A percentile compares a stretch with the other conserved stretches of the same genome.
These are phyloP conservation scores for Poeciliopsis retropinna DNA, from an alignment of 2,113 vertebrate genomes.

Conservation along the genomic window DNA sequence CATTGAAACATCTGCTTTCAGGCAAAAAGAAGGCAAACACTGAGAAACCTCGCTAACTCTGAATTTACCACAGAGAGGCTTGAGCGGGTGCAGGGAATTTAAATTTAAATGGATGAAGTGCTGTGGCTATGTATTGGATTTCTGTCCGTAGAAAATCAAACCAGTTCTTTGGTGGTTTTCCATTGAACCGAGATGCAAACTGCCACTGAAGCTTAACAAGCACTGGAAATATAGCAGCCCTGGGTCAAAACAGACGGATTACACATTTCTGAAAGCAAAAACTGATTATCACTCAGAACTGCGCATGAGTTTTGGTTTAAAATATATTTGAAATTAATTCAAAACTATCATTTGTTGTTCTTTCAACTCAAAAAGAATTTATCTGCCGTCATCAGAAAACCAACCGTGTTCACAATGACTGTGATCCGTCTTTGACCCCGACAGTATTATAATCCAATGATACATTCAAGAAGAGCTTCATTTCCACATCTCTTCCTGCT, in stretches of 20 bases:
- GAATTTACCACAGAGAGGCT: neutral
- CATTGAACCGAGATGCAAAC: neutral
- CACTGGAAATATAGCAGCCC: neutral
- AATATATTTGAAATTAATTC: neutral
- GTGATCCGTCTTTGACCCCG: neutral
- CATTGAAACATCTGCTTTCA: neutral
- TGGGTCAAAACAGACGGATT: neutral
- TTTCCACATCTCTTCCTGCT: neutral
- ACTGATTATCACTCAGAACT: neutral
- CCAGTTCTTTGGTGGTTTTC: neutral
- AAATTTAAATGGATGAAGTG: neutral
- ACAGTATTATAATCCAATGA: neutral
- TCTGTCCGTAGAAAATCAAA: neutral
- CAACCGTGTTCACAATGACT: neutral
- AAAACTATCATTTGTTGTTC: neutral
- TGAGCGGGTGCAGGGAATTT: neutral
- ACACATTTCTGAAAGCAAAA: neutral
- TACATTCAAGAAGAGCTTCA: neutral
- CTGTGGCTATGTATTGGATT: neutral
- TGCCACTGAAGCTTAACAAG: neutral
- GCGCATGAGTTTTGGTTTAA: neutral
- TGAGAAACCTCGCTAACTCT: neutral
- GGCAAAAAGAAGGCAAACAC: neutral
- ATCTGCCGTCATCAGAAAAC: neutral
- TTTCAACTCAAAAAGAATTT: neutral